Percentiles rank a stretch among this genome's conserved stretches.
phyloP scores from a whole-genome alignment of 2,888 invertebrate genomes.

The Camptogramma bilineatum region DNA sequence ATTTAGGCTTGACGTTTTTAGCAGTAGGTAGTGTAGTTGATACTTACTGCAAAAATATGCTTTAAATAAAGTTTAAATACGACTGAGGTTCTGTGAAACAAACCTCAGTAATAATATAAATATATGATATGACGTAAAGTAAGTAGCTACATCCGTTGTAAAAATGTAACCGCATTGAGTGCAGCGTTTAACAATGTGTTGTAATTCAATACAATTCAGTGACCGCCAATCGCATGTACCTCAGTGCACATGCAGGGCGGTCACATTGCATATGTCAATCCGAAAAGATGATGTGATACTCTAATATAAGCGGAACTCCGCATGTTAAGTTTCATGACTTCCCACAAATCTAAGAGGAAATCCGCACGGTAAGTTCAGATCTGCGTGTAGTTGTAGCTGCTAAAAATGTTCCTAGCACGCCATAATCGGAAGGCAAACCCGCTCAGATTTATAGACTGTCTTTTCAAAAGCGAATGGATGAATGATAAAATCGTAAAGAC shows the following conservation, averaged over 20 bases:
- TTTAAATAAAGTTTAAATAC: no score
- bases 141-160: background rate
- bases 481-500: no score
- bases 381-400: background rate
- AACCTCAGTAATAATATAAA: background rate
- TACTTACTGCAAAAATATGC: no score
- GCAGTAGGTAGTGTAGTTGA: no score
- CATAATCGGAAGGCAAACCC: no score
- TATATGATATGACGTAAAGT: background rate
- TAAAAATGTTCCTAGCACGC: no score
- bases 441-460: no score
- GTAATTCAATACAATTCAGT: constrained; percentile 71
- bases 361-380: background rate
- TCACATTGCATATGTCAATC: constrained; percentile 56
- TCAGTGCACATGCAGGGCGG: constrained; percentile 68
- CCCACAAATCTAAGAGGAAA: constrained; percentile 41
- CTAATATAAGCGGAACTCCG: constrained; percentile 53
- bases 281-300: constrained; percentile 63
- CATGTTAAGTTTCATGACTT: background rate
- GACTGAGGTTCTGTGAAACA: background rate
- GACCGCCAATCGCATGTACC: constrained; percentile 76
- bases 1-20: no score
- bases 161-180: constrained; percentile 43
- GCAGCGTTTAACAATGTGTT: constrained; percentile 55
- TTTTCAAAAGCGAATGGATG: no score